Evolutionary conservation across 2,888 invertebrate genomes (phyloP).

Genomic region (Melanostoma scalare): DNA sequence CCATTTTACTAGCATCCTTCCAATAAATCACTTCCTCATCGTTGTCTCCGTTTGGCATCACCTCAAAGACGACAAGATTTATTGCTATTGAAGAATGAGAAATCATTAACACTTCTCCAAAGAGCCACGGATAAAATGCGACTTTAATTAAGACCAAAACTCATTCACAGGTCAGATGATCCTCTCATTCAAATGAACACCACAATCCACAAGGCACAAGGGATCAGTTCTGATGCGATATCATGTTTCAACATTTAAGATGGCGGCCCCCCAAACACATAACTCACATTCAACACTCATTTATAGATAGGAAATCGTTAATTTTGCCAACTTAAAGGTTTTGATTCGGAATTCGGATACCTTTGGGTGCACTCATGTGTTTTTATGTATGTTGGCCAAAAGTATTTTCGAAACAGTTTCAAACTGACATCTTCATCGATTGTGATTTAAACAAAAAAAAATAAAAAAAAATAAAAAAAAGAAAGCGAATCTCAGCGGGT

Average conservation of each 20-base stretch:
- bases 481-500: conserved; percentile 48
- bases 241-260: conserved; percentile 51
- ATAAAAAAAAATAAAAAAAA: conserved; percentile 38
- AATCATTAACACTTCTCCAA: conserved; percentile 44
- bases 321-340: conserved; percentile 38
- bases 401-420: conserved; percentile 39
- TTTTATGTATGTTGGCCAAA: background rate
- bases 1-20: conserved; percentile 18
- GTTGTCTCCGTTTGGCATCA: conserved; percentile 8
- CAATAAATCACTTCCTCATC: conserved; percentile 47
- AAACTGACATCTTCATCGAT: conserved; percentile 67
- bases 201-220: conserved; percentile 10
- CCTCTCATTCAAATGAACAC: conserved; percentile 40
- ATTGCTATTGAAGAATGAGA: conserved; percentile 25
- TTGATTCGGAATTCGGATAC: conserved; percentile 42
- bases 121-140: conserved; percentile 43
- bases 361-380: background rate
- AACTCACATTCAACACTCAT: conserved; percentile 66
- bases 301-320: conserved; percentile 66
- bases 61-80: conserved; percentile 46
- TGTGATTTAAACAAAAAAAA: conserved; percentile 26
- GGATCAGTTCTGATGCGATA: conserved; percentile 48
- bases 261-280: conserved; percentile 48
- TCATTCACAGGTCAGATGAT: conserved; percentile 41
- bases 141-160: conserved; percentile 63